Base-by-base conservation (phyloP, 2,888 invertebrate genomes). In the Platycheirus albimanus region DNA sequence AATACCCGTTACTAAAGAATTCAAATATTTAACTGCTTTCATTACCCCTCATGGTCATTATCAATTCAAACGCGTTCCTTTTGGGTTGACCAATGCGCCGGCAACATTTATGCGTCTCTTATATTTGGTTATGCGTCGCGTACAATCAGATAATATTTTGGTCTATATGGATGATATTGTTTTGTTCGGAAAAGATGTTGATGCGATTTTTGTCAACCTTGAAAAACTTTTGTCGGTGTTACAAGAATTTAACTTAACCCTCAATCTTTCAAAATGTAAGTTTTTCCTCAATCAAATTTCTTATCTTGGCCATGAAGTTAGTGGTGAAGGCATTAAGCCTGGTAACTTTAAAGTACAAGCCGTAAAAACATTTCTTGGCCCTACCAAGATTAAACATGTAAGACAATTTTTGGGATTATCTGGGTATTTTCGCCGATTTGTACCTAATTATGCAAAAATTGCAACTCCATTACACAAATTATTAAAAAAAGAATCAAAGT, bases 11-110 rank as follows among this genome's bases (percentile, higher is more conserved):
- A 54, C 28, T 0, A 17, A 67, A 1, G 36, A 41, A 1, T 63
- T 47, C 38, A 69, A 69, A 41, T 78, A 67, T 43, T n/a, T n/a
- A n/a, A n/a, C 86, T 1, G 84, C 78, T 1, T 87, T 87, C 56
- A 85, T 87, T 0, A 87, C 86, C 0, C 86, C 87, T 0, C 86
- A 86, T 11, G 87, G 87, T 0, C 87, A 87, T 41, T 88, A 85
- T 30, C 86, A 87, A 52, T 88, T 86, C 56, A 87, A 86, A 5
- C 79, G 87, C 4, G 11, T 58, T 2, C 13, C 41, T 15, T 58
- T 43, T 15, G 28, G 43, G 1, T 19, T 41, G 2, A 84, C 87
- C 0, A 87, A 86, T 30, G 86, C 87, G 0, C 87, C 88, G 0
- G 86, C 87, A 0, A 85, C 86, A 0, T 88, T 79, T 61, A 74